A percentile compares a stretch with the other conserved stretches of the same genome.
Evolutionary conservation across 2,888 invertebrate species (phyloP).

Genomic region (Lepidochitona cinerea): DNA sequence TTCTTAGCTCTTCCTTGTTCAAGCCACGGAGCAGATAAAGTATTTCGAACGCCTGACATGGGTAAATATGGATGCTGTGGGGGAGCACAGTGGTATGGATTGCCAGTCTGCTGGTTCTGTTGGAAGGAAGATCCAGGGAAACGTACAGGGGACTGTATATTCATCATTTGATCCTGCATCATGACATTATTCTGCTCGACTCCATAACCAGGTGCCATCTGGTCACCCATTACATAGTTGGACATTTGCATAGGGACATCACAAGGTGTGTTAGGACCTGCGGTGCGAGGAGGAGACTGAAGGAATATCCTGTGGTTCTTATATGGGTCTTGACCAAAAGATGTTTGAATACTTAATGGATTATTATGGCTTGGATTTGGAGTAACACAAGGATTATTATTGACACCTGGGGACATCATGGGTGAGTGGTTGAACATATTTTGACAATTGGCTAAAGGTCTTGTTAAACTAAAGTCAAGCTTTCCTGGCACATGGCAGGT

Average conservation of each 20-base stretch:
- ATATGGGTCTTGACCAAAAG: conserved; percentile 23
- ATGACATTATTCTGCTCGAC: background rate
- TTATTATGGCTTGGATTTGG: conserved; percentile 1
- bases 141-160: conserved; percentile 11
- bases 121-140: conserved; percentile 14
- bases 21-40: conserved; percentile 18
- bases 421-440: background rate
- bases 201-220: background rate
- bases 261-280: background rate
- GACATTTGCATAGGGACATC: background rate
- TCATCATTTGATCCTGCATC: conserved; percentile 12
- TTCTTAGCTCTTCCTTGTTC: conserved; percentile 26
- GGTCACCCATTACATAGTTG: background rate
- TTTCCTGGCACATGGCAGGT: conserved; percentile 34
- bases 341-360: conserved; percentile 28
- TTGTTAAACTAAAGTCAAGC: conserved; percentile 30
- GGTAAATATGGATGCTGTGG: background rate
- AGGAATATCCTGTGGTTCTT: conserved; percentile 23
- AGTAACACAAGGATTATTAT: background rate
- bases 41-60: background rate
- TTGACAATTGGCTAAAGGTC: background rate
- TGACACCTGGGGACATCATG: background rate
- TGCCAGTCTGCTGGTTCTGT: conserved; percentile 9
- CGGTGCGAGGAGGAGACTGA: conserved; percentile 16
- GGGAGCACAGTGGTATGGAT: conserved; percentile 11